Conservation (phyloP, 2,888 invertebrate species). For the Gnatocerus cornutus region DNA sequence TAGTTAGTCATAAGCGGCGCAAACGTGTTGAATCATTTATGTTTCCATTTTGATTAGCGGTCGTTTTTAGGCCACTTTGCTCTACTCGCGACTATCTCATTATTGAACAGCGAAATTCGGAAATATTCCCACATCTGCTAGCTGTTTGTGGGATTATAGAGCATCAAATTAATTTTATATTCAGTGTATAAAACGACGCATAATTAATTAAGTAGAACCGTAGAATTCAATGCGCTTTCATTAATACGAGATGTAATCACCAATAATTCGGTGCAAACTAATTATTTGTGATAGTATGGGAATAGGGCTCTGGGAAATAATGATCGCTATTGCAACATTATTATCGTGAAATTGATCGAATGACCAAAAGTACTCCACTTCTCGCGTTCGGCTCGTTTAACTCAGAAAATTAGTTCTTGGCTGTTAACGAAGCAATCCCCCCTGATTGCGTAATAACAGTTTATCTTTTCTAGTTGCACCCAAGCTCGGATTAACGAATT, state of each 20-base stretch:
- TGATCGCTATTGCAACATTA: constrained; percentile 12
- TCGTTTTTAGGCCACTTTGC: no score
- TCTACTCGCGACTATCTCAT: no score
- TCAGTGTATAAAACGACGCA: no score
- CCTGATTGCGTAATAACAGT: constrained; percentile 40
- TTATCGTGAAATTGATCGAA: constrained; percentile 2
- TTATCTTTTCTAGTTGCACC: constrained; percentile 40
- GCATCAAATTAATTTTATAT: no score
- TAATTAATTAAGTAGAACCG: no score
- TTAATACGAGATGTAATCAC: neutral
- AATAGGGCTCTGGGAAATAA: no score
- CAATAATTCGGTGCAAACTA: constrained; percentile 2
- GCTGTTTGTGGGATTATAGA: no score
- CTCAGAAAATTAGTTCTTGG: constrained; percentile 38
- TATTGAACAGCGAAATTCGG: no score
- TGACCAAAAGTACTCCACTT: neutral
- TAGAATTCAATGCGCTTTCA: constrained; percentile 2
- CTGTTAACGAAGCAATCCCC: constrained; percentile 40
- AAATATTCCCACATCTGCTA: no score
- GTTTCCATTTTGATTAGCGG: no score
- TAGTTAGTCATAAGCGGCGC: no score
- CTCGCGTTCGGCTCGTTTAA: constrained; percentile 5
- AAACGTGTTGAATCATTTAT: no score
- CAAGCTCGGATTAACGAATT: constrained; percentile 15
- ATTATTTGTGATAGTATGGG: neutral